These are phyloP conservation scores for Lepidochitona cinerea DNA, from an alignment of 2,888 invertebrate species.

Conservation along the genomic window DNA sequence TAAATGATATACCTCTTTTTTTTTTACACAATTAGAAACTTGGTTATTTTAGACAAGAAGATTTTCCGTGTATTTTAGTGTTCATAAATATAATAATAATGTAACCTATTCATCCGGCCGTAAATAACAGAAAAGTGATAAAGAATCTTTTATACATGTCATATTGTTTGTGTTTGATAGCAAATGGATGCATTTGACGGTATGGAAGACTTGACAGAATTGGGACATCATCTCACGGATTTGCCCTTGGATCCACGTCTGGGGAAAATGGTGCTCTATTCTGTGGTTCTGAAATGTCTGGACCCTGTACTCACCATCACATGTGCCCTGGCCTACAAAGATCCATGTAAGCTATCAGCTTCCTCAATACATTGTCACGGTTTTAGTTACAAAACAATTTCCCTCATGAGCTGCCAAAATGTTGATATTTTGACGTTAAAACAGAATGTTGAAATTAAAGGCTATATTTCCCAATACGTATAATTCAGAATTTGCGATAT, in stretches of 20 bases:
- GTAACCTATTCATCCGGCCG: too few species aligned
- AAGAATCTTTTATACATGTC: too few species aligned
- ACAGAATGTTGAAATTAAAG: too few species aligned
- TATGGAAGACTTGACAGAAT: constrained; percentile 87
- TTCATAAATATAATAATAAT: too few species aligned
- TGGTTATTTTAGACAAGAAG: too few species aligned
- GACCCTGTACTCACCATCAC: constrained; percentile 94
- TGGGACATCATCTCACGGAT: constrained; percentile 91
- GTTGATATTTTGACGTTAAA: too few species aligned
- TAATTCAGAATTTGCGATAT: not conserved
- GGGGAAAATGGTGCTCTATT: constrained; percentile 92
- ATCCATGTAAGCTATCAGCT: constrained; percentile 71
- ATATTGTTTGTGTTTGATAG: constrained; percentile 74
- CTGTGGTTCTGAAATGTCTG: constrained; percentile 90
- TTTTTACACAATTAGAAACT: too few species aligned
- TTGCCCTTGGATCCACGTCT: constrained; percentile 92
- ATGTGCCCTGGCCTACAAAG: constrained; percentile 85
- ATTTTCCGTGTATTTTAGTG: too few species aligned
- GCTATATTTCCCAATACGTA: not conserved
- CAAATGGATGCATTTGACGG: constrained; percentile 88
- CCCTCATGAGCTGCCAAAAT: too few species aligned
- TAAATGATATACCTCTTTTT: too few species aligned
- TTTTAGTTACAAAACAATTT: not conserved
- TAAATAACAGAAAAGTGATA: too few species aligned
- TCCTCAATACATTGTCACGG: not conserved